Evolutionary conservation across 2,113 vertebrate species (phyloP).

Genomic region (Hymenochirus boettgeri): DNA sequence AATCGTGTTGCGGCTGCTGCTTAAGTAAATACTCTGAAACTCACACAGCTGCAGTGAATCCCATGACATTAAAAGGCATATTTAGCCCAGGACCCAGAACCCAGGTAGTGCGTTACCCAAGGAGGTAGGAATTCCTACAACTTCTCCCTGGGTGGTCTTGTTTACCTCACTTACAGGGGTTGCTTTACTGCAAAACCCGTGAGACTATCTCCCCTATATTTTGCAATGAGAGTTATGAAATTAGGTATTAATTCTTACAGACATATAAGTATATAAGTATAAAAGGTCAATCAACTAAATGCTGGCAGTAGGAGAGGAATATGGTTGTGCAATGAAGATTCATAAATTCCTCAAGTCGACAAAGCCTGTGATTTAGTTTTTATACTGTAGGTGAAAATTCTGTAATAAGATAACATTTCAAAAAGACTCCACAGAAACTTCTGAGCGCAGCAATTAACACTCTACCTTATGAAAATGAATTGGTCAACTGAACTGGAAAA

Average conservation of each 20-base stretch:
- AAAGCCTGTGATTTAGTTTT: constrained; percentile 14
- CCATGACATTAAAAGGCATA: too few relatives aligned
- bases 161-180: too few relatives aligned
- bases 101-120: too few relatives aligned
- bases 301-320: background rate
- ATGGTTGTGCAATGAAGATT: constrained; percentile 7
- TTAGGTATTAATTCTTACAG: background rate
- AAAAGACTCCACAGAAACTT: background rate
- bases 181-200: too few relatives aligned
- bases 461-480: constrained; percentile 13
- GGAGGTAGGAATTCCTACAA: too few relatives aligned
- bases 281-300: constrained; percentile 2
- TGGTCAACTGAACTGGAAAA: constrained; percentile 26
- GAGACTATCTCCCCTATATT: too few relatives aligned
- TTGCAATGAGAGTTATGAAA: too few relatives aligned
- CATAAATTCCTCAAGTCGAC: constrained; percentile 3
- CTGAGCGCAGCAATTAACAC: constrained; percentile 3
- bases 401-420: constrained; percentile 12
- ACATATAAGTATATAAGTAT: background rate
- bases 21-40: too few relatives aligned
- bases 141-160: too few relatives aligned
- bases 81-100: too few relatives aligned
- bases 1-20: too few relatives aligned
- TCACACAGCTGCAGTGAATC: too few relatives aligned
- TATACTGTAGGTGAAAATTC: constrained; percentile 9